Base-by-base conservation (phyloP, 2,113 vertebrate species). In the Dicerorhinus sumatrensis region DNA sequence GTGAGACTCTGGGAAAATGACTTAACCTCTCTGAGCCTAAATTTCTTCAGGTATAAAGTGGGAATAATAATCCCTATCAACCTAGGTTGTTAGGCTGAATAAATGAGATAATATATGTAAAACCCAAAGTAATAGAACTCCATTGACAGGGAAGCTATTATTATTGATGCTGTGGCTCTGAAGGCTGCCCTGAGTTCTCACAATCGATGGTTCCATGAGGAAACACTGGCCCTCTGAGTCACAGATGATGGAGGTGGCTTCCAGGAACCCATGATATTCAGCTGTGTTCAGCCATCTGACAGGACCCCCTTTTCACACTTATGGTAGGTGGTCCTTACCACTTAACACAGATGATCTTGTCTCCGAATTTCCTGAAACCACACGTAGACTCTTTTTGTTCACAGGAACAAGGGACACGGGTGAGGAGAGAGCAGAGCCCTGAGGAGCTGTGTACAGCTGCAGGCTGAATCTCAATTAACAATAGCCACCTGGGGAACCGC, bases 401-500 rank as follows among this genome's bases (percentile, higher is more conserved):
- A 12, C 9, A 29, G 7, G 18, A 79, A 77, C 79, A 83, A 75
- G n/a, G 90, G 94, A 9, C 39, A 0, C 1, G 3, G 63, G 46
- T 31, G 39, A 63, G 46, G 65, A 31, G 72, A 12, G 31, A 13
- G 18, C 3, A 20, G 36, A 23, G 89, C 67, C 79, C 77, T 2
- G 48, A 85, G 16, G 3, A 63, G 69, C 81, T 62, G 13, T 4
- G 48, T 58, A 48, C 79, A 88, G 83, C 96, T 96, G 88, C 92
- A 92, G 82, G 69, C 89, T 48, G 92, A 33, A 63, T 93, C 92
- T 95, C 96, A 92, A 96, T 97, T 89, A 98, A 94, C 94, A 96
- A 62, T 89, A 42, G 83, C 69, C 96, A 83, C 91, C 94, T 92
- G 92, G 81, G 96, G 9, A 87, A 27, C 13, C 0, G 63, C 73